These are phyloP conservation scores for Erpornis zantholeuca DNA, from an alignment of 2,113 vertebrate species.

Conservation along the genomic window DNA sequence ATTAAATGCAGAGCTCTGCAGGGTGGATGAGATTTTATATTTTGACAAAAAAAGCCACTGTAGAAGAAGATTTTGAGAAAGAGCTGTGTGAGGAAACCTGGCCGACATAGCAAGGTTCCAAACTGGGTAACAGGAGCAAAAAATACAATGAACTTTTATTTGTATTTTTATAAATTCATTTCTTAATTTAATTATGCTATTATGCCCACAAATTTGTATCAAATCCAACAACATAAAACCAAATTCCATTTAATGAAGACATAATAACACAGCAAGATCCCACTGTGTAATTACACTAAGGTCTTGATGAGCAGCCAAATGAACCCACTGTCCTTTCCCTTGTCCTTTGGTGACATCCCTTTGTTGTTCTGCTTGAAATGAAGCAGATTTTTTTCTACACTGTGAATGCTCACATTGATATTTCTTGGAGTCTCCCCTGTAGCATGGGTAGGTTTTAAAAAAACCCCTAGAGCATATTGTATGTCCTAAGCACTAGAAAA, in stretches of 20 bases:
- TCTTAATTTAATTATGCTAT: not conserved
- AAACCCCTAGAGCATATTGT: accelerated
- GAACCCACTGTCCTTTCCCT: not conserved
- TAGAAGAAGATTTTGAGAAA: not conserved
- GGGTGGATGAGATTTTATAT: not conserved
- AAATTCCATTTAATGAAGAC: not conserved
- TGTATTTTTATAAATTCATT: not conserved
- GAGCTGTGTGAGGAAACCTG: not conserved
- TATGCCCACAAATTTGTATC: not conserved
- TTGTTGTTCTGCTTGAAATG: not conserved
- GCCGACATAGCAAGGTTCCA: not conserved
- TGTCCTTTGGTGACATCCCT: not conserved
- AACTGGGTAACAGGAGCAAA: not conserved
- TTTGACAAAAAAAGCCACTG: not conserved
- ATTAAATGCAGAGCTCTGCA: not conserved
- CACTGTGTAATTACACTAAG: not conserved
- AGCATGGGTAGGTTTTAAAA: not conserved
- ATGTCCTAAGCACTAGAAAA: not conserved
- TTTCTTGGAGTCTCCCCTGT: not conserved
- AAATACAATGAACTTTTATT: not conserved
- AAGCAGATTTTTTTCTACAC: not conserved
- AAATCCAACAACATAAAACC: not conserved
- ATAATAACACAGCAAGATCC: not conserved
- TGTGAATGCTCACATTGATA: not conserved
- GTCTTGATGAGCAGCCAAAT: not conserved